phyloP scores from a whole-genome alignment of 2,888 invertebrate genomes.

The Scaptomyza polygonia region DNA sequence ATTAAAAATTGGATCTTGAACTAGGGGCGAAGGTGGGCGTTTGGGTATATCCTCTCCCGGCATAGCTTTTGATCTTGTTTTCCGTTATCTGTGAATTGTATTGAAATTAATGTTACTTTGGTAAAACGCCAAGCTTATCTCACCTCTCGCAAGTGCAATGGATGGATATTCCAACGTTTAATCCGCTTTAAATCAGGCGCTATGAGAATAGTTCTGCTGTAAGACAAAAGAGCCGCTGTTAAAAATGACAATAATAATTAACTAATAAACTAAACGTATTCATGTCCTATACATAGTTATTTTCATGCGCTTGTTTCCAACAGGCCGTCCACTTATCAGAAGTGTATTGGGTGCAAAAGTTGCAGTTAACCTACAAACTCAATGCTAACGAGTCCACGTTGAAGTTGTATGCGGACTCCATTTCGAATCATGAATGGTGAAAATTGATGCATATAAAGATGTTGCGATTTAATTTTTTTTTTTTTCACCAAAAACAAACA shows the following conservation, averaged over 20 bases:
- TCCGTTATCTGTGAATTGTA: not conserved
- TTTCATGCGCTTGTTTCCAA: not conserved
- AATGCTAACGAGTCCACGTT: constrained; percentile 1
- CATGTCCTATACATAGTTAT: too few species aligned
- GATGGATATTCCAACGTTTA: too few species aligned
- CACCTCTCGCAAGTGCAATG: not conserved
- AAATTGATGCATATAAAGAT: not conserved
- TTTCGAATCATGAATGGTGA: constrained; percentile 14
- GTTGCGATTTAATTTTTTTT: too few species aligned
- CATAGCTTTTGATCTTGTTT: not conserved
- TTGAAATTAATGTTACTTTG: not conserved
- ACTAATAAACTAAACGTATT: not conserved
- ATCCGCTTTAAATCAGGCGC: not conserved
- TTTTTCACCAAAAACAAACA: constrained; percentile 16
- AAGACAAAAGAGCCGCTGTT: not conserved
- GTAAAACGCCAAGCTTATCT: not conserved
- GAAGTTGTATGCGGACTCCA: constrained; percentile 1
- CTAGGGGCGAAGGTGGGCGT: not conserved
- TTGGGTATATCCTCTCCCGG: not conserved
- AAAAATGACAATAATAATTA: not conserved
- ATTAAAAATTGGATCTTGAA: too few species aligned
- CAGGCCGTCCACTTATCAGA: constrained; percentile 8
- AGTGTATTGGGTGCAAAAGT: constrained; percentile 11
- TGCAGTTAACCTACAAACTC: constrained; percentile 24
- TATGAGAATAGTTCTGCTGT: not conserved